A percentile compares a stretch with the other conserved stretches of the same genome.
Conservation (phyloP, 2,888 invertebrate species). For the Drosophila barbarae region DNA sequence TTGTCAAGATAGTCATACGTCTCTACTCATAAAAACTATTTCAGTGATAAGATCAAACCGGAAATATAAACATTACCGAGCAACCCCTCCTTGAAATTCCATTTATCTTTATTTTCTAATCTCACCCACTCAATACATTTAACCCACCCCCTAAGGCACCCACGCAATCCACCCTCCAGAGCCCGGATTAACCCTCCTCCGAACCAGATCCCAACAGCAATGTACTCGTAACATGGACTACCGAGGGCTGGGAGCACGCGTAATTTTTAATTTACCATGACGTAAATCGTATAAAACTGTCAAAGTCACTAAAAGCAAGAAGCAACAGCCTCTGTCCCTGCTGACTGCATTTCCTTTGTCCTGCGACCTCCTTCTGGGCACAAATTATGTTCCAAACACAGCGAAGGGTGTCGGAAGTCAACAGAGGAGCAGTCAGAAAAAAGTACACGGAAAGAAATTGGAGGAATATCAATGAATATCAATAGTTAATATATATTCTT, state of each 20-base stretch:
- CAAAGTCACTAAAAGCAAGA: slow-evolving; percentile 71
- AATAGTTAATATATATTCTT: not conserved
- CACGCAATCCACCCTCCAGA: slow-evolving; percentile 11
- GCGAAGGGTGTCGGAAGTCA: slow-evolving; percentile 72
- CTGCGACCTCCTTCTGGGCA: slow-evolving; percentile 43
- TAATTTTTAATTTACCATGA: slow-evolving; percentile 74
- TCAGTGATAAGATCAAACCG: slow-evolving; percentile 35
- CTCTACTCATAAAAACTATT: slow-evolving; percentile 45
- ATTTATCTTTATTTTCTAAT: slow-evolving; percentile 36
- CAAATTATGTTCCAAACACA: slow-evolving; percentile 63
- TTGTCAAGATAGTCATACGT: slow-evolving; percentile 28
- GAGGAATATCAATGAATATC: not conserved
- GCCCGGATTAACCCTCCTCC: slow-evolving; percentile 30
- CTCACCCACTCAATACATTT: slow-evolving; percentile 41
- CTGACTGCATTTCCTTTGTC: slow-evolving; percentile 25
- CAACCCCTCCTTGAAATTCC: slow-evolving; percentile 16
- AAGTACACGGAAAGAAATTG: slow-evolving; percentile 10
- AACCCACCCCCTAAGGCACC: slow-evolving; percentile 11
- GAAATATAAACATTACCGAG: slow-evolving; percentile 15
- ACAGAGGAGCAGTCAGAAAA: slow-evolving; percentile 45
- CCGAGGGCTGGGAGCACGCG: slow-evolving; percentile 51
- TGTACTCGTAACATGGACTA: slow-evolving; percentile 1
- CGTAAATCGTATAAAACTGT: slow-evolving; percentile 75
- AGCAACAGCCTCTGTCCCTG: slow-evolving; percentile 61
- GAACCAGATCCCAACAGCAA: not conserved